These are phyloP conservation scores for Drosophila miranda DNA, from an alignment of 1,140 invertebrate species.

Conservation along the genomic window DNA sequence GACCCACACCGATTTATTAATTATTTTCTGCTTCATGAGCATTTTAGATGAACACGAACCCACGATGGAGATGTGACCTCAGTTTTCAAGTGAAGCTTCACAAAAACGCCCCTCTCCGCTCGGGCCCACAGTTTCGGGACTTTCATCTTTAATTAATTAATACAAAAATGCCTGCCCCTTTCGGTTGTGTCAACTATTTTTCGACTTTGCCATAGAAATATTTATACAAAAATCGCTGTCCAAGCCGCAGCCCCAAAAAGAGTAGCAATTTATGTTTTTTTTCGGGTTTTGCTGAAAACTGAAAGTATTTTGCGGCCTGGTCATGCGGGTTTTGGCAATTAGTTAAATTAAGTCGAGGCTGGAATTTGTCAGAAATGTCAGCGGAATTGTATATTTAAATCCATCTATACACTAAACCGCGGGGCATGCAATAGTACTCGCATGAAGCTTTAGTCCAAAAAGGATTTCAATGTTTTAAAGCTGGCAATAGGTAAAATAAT, in stretches of 20 bases:
- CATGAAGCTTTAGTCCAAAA: constrained; percentile 12
- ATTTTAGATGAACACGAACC: constrained; percentile 71
- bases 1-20: constrained; percentile 60
- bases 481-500: constrained; percentile 2
- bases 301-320: constrained; percentile 63
- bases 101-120: background rate
- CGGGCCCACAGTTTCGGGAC: constrained; percentile 20
- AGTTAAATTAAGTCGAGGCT: constrained; percentile 43
- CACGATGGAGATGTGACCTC: constrained; percentile 44
- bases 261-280: constrained; percentile 7
- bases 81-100: background rate
- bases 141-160: constrained; percentile 79
- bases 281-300: constrained; percentile 31
- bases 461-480: constrained; percentile 3
- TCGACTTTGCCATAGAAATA: constrained; percentile 40
- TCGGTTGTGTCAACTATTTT: constrained; percentile 67
- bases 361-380: constrained; percentile 35
- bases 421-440: background rate
- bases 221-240: constrained; percentile 24
- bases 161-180: constrained; percentile 63
- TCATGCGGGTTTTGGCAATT: constrained; percentile 42
- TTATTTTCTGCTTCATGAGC: constrained; percentile 80
- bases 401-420: background rate
- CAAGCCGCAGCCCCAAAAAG: constrained; percentile 35
- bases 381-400: constrained; percentile 9